Percentiles rank a stretch among this genome's conserved stretches.
Conservation (phyloP, 2,888 invertebrate species). For the Seira ritae region DNA sequence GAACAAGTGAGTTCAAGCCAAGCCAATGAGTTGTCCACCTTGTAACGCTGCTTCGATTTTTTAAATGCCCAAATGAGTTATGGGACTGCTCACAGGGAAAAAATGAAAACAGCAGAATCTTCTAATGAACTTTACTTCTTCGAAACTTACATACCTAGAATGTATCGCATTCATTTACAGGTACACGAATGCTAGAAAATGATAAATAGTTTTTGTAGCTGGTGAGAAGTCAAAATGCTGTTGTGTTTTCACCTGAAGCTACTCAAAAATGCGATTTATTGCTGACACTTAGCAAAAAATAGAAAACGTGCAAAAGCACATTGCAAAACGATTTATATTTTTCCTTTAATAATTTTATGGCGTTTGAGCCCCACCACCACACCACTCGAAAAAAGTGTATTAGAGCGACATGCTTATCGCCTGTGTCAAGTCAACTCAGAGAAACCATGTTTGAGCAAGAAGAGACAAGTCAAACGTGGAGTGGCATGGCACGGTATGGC, state of each 20-base stretch:
- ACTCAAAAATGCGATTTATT: slow-evolving; percentile 17
- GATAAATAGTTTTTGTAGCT: slow-evolving; percentile 21
- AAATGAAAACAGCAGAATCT: slow-evolving; percentile 1
- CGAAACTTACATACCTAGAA: not conserved
- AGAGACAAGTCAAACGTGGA: too few relatives aligned
- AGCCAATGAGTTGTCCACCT: not conserved
- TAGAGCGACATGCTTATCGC: too few relatives aligned
- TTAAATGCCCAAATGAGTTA: not conserved
- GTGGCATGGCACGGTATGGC: too few relatives aligned
- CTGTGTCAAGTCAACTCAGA: slow-evolving; percentile 28
- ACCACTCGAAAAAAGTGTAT: too few relatives aligned
- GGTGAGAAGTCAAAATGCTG: slow-evolving; percentile 14
- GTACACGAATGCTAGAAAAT: slow-evolving; percentile 13
- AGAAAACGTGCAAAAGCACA: slow-evolving; percentile 15
- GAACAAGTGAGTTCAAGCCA: slow-evolving; percentile 10
- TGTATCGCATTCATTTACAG: not conserved
- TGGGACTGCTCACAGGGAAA: not conserved
- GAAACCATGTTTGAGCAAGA: too few relatives aligned
- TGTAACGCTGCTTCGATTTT: not conserved
- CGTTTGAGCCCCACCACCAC: not conserved
- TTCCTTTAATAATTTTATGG: not conserved
- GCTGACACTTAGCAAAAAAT: slow-evolving; percentile 19
- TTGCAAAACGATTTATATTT: not conserved
- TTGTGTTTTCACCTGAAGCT: slow-evolving; percentile 35
- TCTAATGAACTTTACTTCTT: slow-evolving; percentile 2